A percentile compares a stretch with the other conserved stretches of the same genome.
Conservation (phyloP, 2,797 vertebrate genomes). For the Acanthurus tractus region DNA sequence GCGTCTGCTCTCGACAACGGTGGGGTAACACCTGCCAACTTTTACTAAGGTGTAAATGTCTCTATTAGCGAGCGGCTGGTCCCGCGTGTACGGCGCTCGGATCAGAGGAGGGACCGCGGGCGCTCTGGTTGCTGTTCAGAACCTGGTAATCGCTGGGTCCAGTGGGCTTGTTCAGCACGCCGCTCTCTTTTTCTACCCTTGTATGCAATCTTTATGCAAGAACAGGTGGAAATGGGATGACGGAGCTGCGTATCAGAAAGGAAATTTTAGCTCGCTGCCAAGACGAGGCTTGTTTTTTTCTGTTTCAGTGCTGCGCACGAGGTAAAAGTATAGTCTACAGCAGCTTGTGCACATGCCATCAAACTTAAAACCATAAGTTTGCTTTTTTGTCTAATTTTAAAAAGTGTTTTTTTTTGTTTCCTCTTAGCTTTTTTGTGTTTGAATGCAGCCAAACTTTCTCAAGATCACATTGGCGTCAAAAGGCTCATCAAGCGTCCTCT, state of each 20-base stretch:
- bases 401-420: background rate
- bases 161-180: conserved; percentile 73
- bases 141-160: conserved; percentile 78
- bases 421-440: background rate
- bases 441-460: conserved; percentile 4
- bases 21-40: conserved; percentile 97
- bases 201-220: conserved; percentile 62
- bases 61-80: conserved; percentile 91
- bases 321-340: no score
- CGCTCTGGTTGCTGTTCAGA: conserved; percentile 82
- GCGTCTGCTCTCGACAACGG: conserved; percentile 93
- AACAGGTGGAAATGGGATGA: conserved; percentile 50
- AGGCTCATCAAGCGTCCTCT: conserved; percentile 28
- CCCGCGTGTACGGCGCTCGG: conserved; percentile 74
- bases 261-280: conserved; percentile 28
- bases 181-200: conserved; percentile 51
- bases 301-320: conserved; percentile 17
- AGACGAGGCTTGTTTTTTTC: conserved; percentile 1
- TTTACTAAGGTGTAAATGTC: conserved; percentile 98
- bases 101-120: conserved; percentile 90
- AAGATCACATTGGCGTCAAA: conserved; percentile 26
- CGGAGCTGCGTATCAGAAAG: conserved; percentile 14
- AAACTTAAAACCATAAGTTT: background rate
- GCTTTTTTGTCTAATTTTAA: background rate
- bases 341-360: background rate